These are phyloP conservation scores for Leptopilina syphax DNA, from an alignment of 2,888 invertebrate species.

Conservation along the genomic window DNA sequence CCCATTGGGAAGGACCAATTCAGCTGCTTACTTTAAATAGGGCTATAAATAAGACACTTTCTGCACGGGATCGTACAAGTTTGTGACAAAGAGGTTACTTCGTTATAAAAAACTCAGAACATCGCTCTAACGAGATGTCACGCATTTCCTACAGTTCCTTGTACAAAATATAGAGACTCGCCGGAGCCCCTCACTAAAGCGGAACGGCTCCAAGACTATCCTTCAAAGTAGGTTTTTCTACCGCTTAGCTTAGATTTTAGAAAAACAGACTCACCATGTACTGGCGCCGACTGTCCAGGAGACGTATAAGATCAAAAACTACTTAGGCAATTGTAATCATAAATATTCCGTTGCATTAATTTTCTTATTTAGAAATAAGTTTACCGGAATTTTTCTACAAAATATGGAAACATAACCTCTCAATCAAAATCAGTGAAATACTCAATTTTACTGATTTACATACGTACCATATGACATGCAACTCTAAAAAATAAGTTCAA, in stretches of 20 bases:
- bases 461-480: too few relatives aligned
- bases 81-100: neutral
- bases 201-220: constrained; percentile 2
- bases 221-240: neutral
- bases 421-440: too few relatives aligned
- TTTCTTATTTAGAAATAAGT: neutral
- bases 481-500: too few relatives aligned
- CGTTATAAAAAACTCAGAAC: neutral
- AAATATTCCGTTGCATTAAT: neutral
- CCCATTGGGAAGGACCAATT: too few relatives aligned
- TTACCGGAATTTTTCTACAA: too few relatives aligned
- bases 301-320: neutral
- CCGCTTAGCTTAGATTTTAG: too few relatives aligned
- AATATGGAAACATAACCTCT: too few relatives aligned
- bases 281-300: constrained; percentile 10
- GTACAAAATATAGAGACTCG: neutral
- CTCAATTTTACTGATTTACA: too few relatives aligned
- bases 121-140: constrained; percentile 17
- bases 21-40: too few relatives aligned
- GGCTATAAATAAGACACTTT: too few relatives aligned
- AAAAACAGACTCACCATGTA: neutral
- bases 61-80: too few relatives aligned
- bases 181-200: constrained; percentile 24
- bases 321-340: constrained; percentile 14
- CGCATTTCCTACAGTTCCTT: neutral